These are phyloP conservation scores for Melieria crassipennis DNA, from an alignment of 2,888 invertebrate species.

Conservation along the genomic window DNA sequence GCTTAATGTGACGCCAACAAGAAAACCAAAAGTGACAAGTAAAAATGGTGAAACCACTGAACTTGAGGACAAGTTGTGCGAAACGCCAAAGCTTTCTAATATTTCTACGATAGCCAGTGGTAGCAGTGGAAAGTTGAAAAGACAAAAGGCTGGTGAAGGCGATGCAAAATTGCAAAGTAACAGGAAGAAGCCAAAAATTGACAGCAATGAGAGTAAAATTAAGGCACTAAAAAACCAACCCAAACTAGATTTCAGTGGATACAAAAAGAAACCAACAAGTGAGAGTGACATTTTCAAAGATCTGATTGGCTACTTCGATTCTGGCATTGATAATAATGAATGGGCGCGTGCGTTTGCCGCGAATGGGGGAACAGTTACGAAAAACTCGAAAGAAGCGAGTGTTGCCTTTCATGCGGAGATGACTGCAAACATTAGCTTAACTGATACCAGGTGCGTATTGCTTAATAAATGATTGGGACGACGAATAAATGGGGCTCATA, in stretches of 20 bases:
- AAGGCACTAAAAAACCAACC: slow-evolving; percentile 34
- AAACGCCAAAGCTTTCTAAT: too few species aligned
- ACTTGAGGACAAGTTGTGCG: too few species aligned
- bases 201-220: slow-evolving; percentile 19
- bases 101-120: too few species aligned
- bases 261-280: not conserved
- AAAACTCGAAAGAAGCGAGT: slow-evolving; percentile 51
- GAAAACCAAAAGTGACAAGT: slow-evolving; percentile 20
- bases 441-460: slow-evolving; percentile 45
- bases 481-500: not conserved
- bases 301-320: slow-evolving; percentile 49
- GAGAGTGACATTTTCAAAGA: slow-evolving; percentile 49
- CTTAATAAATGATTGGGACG: not conserved
- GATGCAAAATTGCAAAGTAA: slow-evolving; percentile 23
- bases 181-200: slow-evolving; percentile 26
- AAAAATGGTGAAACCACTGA: not conserved
- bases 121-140: too few species aligned
- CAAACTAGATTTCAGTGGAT: slow-evolving; percentile 36
- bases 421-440: slow-evolving; percentile 38
- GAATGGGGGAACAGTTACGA: slow-evolving; percentile 54
- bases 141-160: not conserved
- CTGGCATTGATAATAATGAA: slow-evolving; percentile 29
- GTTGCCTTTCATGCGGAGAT: slow-evolving; percentile 47
- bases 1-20: slow-evolving; percentile 48
- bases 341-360: slow-evolving; percentile 44